phyloP scores from a whole-genome alignment of 2,888 invertebrate species.

The Sarcophaga subvicina region DNA sequence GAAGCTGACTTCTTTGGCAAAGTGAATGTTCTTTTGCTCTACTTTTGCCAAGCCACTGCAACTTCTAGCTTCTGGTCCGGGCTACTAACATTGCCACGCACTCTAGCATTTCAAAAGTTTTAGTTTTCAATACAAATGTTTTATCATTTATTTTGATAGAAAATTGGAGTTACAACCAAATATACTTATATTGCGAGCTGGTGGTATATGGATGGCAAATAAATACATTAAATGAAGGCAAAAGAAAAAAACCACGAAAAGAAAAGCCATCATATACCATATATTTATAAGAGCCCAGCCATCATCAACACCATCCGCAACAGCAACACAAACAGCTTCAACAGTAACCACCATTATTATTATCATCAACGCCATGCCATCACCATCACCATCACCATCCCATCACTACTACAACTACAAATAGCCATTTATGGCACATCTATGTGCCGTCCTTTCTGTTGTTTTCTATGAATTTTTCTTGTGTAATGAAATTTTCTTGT shows the following conservation, averaged over 20 bases:
- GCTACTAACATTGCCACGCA: constrained; percentile 19
- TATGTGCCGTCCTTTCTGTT: constrained; percentile 20
- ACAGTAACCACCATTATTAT: too few species aligned
- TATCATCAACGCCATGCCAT: constrained; percentile 8
- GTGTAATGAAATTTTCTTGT: constrained; percentile 47
- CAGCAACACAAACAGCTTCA: constrained; percentile 17
- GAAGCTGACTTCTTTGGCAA: background rate
- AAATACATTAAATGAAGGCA: background rate
- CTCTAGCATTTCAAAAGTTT: background rate
- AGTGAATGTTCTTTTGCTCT: constrained; percentile 61
- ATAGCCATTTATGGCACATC: constrained; percentile 6
- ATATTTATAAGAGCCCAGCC: constrained; percentile 15
- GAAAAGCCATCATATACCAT: constrained; percentile 19
- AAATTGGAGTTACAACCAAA: constrained; percentile 42
- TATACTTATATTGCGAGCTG: background rate
- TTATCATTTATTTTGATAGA: constrained; percentile 57
- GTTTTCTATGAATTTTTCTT: constrained; percentile 49
- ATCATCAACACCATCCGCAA: constrained; percentile 48
- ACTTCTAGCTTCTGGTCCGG: background rate
- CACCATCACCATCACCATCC: constrained; percentile 2
- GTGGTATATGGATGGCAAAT: background rate
- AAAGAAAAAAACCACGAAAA: background rate
- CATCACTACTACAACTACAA: constrained; percentile 13
- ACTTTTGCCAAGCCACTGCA: constrained; percentile 39
- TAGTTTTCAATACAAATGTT: constrained; percentile 16